Base-by-base conservation (phyloP, 1,140 invertebrate species). In the Drosophila sp. region DNA sequence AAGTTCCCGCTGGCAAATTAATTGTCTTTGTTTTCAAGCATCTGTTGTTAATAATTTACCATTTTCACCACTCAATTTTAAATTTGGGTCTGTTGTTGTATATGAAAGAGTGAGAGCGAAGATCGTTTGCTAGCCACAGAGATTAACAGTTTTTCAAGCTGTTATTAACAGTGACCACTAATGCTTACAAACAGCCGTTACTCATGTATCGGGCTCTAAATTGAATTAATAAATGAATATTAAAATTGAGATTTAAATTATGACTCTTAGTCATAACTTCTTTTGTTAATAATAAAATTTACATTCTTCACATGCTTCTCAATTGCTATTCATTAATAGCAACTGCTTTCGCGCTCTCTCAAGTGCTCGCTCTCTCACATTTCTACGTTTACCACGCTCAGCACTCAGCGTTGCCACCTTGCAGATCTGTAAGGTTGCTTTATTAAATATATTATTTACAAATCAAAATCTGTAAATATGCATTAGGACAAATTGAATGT, bases 401-500 rank as follows among this genome's bases (percentile, higher is more conserved):
- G 48, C 21, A 27, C 13, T 0, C 51, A 57, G 66, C 7, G 72
- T 70, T 70, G 72, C 72, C 66, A 74, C 48, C 54, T 36, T 11
- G 21, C 13, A 2, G 11, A n/a, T 5, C 8, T 56, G 18, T 45
- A 13, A n/a, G 14, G 6, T 11, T 8, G 14, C 4, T 14, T 9
- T 8, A 38, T 11, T 43, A 21, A 14, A 25, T n/a, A 38, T 16
- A 40, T 48, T 29, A 48, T 6, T 48, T 29, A 27, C 43, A 21
- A 25, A 46, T 38, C 9, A 9, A 25, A 25, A 9, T 2, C 2
- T 25, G 8, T 6, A 11, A 25, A 9, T 25, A 11, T 25, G 11
- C 4, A 0, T 11, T 9, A 11, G 45, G 6, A 48, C 13, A 38
- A 25, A 62, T 6, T 32, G 4, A 21, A 25, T 51, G 7, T 5